Evolutionary conservation across 2,797 vertebrate genomes (phyloP).

Genomic region (Lagodon rhomboides): DNA sequence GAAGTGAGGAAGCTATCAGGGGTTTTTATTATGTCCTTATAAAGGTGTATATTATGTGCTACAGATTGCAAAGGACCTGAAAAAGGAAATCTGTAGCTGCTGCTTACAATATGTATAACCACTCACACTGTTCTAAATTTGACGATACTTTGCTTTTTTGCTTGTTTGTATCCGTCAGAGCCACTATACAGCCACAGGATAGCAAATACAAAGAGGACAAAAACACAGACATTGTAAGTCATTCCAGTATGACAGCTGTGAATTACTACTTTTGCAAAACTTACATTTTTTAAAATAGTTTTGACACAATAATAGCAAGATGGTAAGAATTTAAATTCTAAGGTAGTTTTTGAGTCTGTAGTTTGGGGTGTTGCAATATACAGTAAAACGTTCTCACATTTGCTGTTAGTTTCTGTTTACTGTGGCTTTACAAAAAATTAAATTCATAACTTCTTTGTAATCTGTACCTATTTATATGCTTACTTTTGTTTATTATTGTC

Average conservation of each 20-base stretch:
- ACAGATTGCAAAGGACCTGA: constrained; percentile 2
- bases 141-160: constrained; percentile 23
- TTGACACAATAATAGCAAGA: constrained; percentile 15
- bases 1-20: constrained; percentile 56
- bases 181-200: constrained; percentile 4
- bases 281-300: not conserved
- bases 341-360: not conserved
- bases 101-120: not conserved
- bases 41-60: constrained; percentile 48
- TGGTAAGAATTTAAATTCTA: not conserved
- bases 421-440: too few species aligned
- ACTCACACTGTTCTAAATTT: constrained; percentile 4
- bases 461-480: too few species aligned
- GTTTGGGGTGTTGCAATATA: constrained; percentile 5
- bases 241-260: not conserved
- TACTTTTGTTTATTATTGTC: too few species aligned
- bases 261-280: constrained; percentile 24
- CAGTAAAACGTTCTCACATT: not conserved
- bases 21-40: constrained; percentile 65
- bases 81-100: constrained; percentile 13
- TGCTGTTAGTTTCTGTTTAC: not conserved
- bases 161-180: constrained; percentile 10
- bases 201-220: constrained; percentile 12
- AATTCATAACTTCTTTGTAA: too few species aligned
- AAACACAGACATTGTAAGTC: constrained; percentile 11